A percentile compares a stretch with the other conserved stretches of the same genome.
Conservation (phyloP, 2,113 vertebrate genomes). For the Polypterus senegalus region DNA sequence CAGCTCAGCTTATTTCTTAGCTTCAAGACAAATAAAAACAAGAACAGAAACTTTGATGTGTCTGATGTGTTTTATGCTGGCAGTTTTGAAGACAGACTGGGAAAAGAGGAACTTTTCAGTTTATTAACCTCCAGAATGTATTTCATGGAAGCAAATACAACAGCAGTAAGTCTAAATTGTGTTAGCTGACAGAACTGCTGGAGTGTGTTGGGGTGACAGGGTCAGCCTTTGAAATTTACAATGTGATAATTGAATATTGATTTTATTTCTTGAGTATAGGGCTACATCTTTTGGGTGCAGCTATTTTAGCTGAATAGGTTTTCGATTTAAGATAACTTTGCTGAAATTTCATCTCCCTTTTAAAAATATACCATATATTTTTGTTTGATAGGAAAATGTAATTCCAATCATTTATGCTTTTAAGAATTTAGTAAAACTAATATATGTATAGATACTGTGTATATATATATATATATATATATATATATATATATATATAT, state of each 20-base stretch:
- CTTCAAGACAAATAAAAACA: too few relatives aligned
- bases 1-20: too few relatives aligned
- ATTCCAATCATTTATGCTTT: too few relatives aligned
- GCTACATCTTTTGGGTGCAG: background rate
- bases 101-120: background rate
- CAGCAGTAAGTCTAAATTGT: background rate
- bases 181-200: background rate
- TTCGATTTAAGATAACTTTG: too few relatives aligned
- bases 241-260: slow-evolving; percentile 4
- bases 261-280: background rate
- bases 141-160: background rate
- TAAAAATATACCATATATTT: too few relatives aligned
- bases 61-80: background rate
- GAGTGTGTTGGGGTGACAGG: background rate
- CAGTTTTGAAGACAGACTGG: background rate
- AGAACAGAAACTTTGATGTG: background rate
- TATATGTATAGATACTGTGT: too few relatives aligned
- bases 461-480: too few relatives aligned
- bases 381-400: too few relatives aligned
- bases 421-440: too few relatives aligned
- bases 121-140: background rate
- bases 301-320: too few relatives aligned
- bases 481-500: too few relatives aligned
- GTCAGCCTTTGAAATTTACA: background rate
- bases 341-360: too few relatives aligned